These are phyloP conservation scores for Nothobranchius kuhntae DNA, from an alignment of 2,113 vertebrate species.

Conservation along the genomic window DNA sequence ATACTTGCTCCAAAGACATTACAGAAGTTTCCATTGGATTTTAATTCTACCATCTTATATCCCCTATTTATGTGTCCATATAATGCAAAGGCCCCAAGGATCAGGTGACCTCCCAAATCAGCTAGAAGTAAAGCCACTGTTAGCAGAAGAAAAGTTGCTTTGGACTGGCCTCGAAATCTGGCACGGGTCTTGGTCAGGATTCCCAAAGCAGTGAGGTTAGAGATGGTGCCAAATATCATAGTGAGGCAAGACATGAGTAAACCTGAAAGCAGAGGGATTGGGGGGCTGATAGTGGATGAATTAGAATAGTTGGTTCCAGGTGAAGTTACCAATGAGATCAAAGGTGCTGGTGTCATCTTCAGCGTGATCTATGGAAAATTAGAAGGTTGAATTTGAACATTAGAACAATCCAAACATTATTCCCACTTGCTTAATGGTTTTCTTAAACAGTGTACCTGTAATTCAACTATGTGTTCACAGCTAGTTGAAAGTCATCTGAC, in stretches of 20 bases:
- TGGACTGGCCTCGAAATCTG: conserved; percentile 69
- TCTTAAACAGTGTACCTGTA: too few relatives aligned
- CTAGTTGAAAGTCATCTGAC: too few relatives aligned
- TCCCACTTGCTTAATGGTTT: not conserved
- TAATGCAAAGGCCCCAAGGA: conserved; percentile 82
- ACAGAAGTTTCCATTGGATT: conserved; percentile 70
- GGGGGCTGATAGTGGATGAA: not conserved
- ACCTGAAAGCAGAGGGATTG: not conserved
- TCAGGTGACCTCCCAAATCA: conserved; percentile 84
- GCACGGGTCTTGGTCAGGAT: conserved; percentile 76
- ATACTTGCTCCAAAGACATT: conserved; percentile 83
- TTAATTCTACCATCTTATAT: not conserved
- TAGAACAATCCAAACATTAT: not conserved
- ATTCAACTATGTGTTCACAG: too few relatives aligned
- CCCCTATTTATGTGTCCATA: conserved; percentile 70
- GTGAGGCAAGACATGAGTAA: conserved; percentile 82
- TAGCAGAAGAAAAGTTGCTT: conserved; percentile 82
- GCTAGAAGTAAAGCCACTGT: conserved; percentile 80
- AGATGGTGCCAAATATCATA: conserved; percentile 83
- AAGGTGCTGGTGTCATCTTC: conserved; percentile 22
- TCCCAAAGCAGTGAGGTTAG: conserved; percentile 82
- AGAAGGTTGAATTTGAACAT: conserved; percentile 2
- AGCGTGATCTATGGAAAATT: conserved; percentile 36
- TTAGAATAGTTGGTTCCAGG: not conserved
- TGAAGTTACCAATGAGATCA: conserved; percentile 31